Evolutionary conservation across 2,113 vertebrate species (phyloP), one percentile per base, ranked within the genome.

Genomic region (Mirounga angustirostris): DNA sequence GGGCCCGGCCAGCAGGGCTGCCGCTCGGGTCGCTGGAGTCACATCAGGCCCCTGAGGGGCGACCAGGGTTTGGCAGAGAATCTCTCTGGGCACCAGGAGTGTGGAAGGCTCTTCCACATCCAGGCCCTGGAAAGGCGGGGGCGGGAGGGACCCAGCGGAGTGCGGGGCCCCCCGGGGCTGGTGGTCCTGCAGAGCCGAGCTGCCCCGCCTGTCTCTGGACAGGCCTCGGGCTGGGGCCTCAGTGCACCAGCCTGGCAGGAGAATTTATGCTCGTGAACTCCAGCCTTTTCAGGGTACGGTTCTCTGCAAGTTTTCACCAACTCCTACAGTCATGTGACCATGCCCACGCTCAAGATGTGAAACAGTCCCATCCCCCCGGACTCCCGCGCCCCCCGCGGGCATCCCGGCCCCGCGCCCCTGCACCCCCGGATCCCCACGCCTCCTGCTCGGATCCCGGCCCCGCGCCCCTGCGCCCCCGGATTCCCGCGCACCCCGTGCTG

Each of bases 11-110:
- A 1, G 36, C 26, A 19, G 19, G 33, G 6, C 59, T 21, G 26
- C 33, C 28, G 4, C 36, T 30, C 5, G 0, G 4, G 26, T 18
- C 3, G 5, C 22, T 2, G 5, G 18, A 4, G 79, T 36, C 79
- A 24, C 4, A 58, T 82, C 16, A 19, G 30, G 30, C 9, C 50
- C 15, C 7, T 2, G 22, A 82, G 36, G 7, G 12, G 14, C 2
- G n/a, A 59, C n/a, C 40, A 12, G 33, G 21, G 22, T 21, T 36
- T 40, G n/a, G 56, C 56, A 0, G 2, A 8, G n/a, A 59, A 61
- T 59, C 56, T 82, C 14, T 40, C 79, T 33, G 3, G 52, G 58
- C 28, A 33, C 7, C 28, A 2, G 33, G 40, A 33, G 82, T 50
- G 58, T 33, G 59, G 1, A 36, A 56, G 28, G 28, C 18, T 52